A percentile compares a stretch with the other conserved stretches of the same genome.
Conservation (phyloP, 2,797 vertebrate species). For the Synanceia verrucosa region DNA sequence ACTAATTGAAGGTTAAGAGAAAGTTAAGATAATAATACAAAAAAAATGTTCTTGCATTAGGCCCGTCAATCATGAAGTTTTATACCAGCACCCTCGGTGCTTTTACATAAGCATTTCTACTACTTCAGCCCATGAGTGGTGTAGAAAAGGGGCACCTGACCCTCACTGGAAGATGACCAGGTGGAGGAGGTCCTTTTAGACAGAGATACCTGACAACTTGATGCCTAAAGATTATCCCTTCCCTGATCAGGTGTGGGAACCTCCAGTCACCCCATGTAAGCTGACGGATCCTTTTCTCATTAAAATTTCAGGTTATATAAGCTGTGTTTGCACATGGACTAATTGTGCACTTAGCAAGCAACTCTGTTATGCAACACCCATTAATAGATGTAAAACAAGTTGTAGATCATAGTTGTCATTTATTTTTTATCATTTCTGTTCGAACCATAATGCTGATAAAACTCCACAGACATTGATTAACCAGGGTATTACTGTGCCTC, state of each 20-base stretch:
- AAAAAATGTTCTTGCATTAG: no score
- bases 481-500: not conserved
- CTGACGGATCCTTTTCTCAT: constrained; percentile 71
- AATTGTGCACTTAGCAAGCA: constrained; percentile 53
- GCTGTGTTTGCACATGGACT: constrained; percentile 61
- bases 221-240: constrained; percentile 54
- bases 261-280: constrained; percentile 54
- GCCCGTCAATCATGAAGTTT: no score
- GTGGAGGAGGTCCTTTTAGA: constrained; percentile 35
- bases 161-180: constrained; percentile 6
- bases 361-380: constrained; percentile 35
- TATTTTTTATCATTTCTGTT: not conserved
- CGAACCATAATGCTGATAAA: not conserved
- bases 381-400: not conserved
- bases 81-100: not conserved
- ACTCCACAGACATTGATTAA: not conserved
- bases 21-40: no score
- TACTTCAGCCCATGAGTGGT: not conserved
- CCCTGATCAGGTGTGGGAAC: constrained; percentile 58
- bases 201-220: constrained; percentile 46
- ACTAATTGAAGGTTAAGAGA: no score
- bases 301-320: constrained; percentile 72
- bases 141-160: constrained; percentile 3
- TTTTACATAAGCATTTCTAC: not conserved
- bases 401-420: not conserved